Conservation (phyloP, 2,113 vertebrate genomes). For the Pampusana beccarii region DNA sequence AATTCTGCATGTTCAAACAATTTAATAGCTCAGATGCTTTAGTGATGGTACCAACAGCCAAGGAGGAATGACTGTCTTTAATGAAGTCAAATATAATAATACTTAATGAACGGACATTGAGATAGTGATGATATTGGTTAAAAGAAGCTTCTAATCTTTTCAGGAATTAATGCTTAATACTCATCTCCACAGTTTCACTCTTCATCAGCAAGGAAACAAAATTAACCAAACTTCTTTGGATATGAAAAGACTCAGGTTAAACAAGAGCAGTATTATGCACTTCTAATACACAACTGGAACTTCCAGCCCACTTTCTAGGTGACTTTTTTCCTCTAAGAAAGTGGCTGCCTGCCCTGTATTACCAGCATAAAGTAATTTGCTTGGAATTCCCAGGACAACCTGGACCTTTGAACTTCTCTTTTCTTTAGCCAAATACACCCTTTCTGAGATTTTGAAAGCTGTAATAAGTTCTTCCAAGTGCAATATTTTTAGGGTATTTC, state of each 20-base stretch:
- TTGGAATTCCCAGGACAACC: neutral
- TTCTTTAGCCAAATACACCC: slow-evolving; percentile 18
- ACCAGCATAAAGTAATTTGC: neutral
- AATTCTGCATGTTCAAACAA: neutral
- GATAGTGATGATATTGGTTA: neutral
- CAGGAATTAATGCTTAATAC: neutral
- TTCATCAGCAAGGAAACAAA: neutral
- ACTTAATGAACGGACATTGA: neutral
- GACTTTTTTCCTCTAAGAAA: neutral
- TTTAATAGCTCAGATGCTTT: neutral
- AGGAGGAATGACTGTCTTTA: neutral
- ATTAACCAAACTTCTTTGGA: neutral
- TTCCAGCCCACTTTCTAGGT: slow-evolving; percentile 11
- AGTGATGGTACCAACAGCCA: neutral
- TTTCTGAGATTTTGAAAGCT: neutral
- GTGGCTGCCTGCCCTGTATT: neutral
- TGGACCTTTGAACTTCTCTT: neutral
- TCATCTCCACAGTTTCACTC: neutral
- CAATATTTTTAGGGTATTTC: slow-evolving; percentile 16
- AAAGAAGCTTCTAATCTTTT: neutral
- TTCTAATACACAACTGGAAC: neutral
- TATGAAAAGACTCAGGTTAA: neutral
- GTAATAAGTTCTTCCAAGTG: neutral
- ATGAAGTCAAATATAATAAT: neutral
- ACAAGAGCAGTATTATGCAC: slow-evolving; percentile 41